Base-by-base conservation (phyloP, 2,113 vertebrate genomes). In the Corvus cornix region DNA sequence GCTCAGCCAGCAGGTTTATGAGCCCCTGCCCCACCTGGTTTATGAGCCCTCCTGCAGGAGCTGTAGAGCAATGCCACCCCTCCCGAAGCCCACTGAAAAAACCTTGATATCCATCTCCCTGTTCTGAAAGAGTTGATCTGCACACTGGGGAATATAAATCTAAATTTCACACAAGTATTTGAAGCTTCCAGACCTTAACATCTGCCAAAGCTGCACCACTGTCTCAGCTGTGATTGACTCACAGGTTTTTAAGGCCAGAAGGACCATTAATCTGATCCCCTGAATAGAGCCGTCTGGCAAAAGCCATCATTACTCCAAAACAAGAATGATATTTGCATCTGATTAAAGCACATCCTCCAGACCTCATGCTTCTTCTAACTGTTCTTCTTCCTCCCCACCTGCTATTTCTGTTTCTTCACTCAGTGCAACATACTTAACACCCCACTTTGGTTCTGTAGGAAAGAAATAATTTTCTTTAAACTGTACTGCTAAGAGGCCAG, bases 21-120 rank as follows among this genome's bases (percentile, higher is more conserved):
- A 92, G 37, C 23, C 27, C 19, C 12, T 0, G 0, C 52, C 35
- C 15, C 66, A 24, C 37, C 59, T 7, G 3, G 30, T 6, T 51
- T 26, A 37, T 15, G 46, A 59, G 37, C 31, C 27, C 46, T 69
- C 46, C 3, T 2, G 48, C 56, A 41, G 84, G 63, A 77, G 35
- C 23, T 46, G 44, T 11, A n/a, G 51, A 58, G n/a, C 6, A 33
- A 6, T 4, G 1, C 16, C 1, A 7, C 0, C 2, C 5, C 3
- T 64, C 46, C 31, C 28, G 68, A 27, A 84, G 6, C 44, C 70
- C 0, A 0, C 62, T n/a, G 27, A 41, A 37, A 73, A 89, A 87
- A 22, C 53, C 33, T 83, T 41, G 22, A 7, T 49, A 60, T n/a
- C 75, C 56, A 2, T 28, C 49, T 49, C 60, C 30, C 8, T 0